Percentiles rank a stretch among this genome's conserved stretches.
Evolutionary conservation across 2,113 vertebrate species (phyloP).

Genomic region (Lichenostomus cassidix): DNA sequence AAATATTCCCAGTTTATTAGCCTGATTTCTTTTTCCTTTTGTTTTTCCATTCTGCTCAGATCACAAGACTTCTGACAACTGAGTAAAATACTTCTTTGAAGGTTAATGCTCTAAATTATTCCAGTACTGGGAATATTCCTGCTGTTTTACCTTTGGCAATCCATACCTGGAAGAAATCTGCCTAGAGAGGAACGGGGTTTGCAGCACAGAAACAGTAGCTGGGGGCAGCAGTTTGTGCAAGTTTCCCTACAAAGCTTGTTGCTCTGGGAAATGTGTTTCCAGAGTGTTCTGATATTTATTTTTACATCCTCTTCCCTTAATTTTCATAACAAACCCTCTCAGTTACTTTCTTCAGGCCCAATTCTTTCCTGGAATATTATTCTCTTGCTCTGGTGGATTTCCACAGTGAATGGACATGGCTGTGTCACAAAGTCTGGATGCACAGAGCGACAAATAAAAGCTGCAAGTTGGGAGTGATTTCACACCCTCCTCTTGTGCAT

Average conservation of each 20-base stretch:
- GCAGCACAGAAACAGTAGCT: not conserved
- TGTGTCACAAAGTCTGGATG: not conserved
- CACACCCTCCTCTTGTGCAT: accelerated
- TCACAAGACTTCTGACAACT: not conserved
- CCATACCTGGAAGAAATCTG: not conserved
- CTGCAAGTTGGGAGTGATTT: not conserved
- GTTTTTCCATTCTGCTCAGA: not conserved
- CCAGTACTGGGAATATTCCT: not conserved
- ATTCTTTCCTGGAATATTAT: not conserved
- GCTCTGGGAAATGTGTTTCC: not conserved
- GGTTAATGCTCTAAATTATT: not conserved
- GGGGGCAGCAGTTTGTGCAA: not conserved
- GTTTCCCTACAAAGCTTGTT: not conserved
- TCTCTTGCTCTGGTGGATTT: not conserved
- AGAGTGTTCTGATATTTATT: not conserved
- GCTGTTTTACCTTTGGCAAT: not conserved
- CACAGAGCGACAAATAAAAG: not conserved
- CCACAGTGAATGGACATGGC: not conserved
- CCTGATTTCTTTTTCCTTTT: accelerated
- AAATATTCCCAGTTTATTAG: not conserved
- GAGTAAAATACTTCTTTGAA: not conserved
- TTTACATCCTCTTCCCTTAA: not conserved
- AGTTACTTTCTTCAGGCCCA: not conserved
- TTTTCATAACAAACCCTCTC: not conserved
- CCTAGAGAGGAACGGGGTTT: not conserved